Evolutionary conservation across 2,888 invertebrate genomes (phyloP), one percentile per base, ranked within the genome.

Genomic region (Meandrusa payeni): DNA sequence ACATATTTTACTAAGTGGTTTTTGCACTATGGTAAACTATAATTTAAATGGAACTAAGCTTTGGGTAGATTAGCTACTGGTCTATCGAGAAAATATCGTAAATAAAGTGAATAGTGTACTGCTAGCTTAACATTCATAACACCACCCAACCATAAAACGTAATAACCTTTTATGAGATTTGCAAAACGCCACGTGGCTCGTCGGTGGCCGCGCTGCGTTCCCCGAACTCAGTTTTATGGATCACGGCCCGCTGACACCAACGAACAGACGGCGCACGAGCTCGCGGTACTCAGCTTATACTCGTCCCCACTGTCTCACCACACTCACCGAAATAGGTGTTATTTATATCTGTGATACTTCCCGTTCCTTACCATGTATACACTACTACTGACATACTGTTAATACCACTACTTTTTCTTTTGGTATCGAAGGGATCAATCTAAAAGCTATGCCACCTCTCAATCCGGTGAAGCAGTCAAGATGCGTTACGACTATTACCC

Each of bases 181-280:
- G 61, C n/a, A 62, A 61, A 62, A 62, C 66, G 55, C 55, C 68
- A 76, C 73, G 73, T 73, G 74, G 69, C 61, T 54, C 58, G 67
- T 60, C 66, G 71, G 73, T 69, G 79, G 75, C 65, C 69, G 63
- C 43, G 51, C 58, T 58, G 63, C 54, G 57, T 80, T 83, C 85
- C 57, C 48, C 69, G 86, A 86, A 86, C 64, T 61, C 59, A 36
- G 65, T 75, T 85, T 83, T 83, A 85, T 85, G 61, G 80, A 75
- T 72, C 71, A 79, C 67, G 82, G 78, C 65, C 79, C 69, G 79
- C 71, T 85, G 83, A 79, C 77, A 70, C 74, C 65, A 75, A 71
- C 74, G 72, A 73, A 73, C 76, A 73, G 60, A 62, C 67, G 57
- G 59, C 55, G 61, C 66, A 52, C 64, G 69, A 67, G 60, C 64